Evolutionary conservation across 2,797 vertebrate species (phyloP).

Genomic region (Micropoecilia bifurca): DNA sequence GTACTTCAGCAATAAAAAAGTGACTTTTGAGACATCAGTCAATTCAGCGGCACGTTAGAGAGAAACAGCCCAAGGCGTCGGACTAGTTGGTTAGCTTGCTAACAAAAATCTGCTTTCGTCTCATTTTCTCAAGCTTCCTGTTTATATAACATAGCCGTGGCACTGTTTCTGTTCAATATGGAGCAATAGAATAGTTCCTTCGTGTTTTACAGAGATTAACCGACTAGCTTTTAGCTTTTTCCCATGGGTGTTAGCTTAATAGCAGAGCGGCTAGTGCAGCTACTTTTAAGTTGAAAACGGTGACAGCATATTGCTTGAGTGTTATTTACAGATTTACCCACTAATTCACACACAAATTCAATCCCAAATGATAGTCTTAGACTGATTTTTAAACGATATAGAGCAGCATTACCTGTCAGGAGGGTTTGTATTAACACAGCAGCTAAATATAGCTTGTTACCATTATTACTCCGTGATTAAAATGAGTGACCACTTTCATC

Average conservation of each 20-base stretch:
- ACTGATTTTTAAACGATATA: background rate
- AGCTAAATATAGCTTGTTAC: background rate
- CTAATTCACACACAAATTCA: background rate
- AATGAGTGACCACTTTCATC: background rate
- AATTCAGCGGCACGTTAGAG: conserved; percentile 22
- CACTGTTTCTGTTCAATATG: background rate
- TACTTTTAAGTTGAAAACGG: background rate
- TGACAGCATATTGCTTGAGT: background rate
- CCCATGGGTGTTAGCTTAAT: conserved; percentile 29
- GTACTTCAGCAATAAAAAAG: background rate
- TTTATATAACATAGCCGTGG: background rate
- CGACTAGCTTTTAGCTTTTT: background rate
- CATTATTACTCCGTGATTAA: background rate
- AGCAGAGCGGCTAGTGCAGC: conserved; percentile 35
- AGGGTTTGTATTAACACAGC: background rate
- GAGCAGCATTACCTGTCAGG: too few relatives aligned
- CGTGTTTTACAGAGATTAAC: background rate
- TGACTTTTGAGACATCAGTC: background rate
- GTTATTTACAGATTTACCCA: background rate
- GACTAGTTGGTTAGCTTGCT: conserved; percentile 62
- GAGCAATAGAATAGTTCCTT: background rate
- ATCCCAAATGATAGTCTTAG: background rate
- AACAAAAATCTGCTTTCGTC: conserved; percentile 38
- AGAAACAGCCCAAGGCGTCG: conserved; percentile 17
- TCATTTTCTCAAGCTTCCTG: conserved; percentile 6